These are phyloP conservation scores for Pygoscelis antarcticus DNA, from an alignment of 2,113 vertebrate species.

Conservation along the genomic window DNA sequence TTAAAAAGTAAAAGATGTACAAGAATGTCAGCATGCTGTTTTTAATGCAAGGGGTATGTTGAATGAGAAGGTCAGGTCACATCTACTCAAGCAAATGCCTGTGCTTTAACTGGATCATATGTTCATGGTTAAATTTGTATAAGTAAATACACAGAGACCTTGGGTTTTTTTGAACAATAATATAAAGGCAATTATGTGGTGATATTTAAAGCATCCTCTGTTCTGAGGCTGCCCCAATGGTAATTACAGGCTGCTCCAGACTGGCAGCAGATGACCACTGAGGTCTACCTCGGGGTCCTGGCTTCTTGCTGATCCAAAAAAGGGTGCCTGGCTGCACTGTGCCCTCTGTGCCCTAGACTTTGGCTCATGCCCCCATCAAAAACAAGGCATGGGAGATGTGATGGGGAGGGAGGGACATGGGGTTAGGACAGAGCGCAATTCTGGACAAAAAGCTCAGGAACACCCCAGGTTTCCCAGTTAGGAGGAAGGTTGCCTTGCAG, in stretches of 20 bases:
- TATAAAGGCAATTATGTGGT: background rate
- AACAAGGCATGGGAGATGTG: background rate
- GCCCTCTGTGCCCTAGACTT: background rate
- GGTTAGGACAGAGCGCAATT: background rate
- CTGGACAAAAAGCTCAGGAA: background rate
- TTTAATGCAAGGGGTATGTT: background rate
- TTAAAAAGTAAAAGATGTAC: background rate
- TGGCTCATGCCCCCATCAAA: background rate
- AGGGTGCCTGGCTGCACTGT: background rate
- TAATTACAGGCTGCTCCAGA: background rate
- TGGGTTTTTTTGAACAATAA: background rate
- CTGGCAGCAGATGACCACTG: background rate
- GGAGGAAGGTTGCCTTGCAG: background rate
- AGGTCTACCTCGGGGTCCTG: rapidly evolving
- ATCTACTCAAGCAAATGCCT: background rate
- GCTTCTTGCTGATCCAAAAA: background rate
- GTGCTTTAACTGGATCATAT: background rate
- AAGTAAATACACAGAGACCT: background rate
- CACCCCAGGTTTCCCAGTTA: background rate
- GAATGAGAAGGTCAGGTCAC: background rate
- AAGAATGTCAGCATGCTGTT: background rate
- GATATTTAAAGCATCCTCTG: background rate
- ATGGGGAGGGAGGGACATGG: background rate
- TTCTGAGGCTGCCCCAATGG: background rate
- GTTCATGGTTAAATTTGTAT: background rate